These are phyloP conservation scores for Mormyrus lacerda DNA, from an alignment of 2,113 vertebrate species.

Conservation along the genomic window DNA sequence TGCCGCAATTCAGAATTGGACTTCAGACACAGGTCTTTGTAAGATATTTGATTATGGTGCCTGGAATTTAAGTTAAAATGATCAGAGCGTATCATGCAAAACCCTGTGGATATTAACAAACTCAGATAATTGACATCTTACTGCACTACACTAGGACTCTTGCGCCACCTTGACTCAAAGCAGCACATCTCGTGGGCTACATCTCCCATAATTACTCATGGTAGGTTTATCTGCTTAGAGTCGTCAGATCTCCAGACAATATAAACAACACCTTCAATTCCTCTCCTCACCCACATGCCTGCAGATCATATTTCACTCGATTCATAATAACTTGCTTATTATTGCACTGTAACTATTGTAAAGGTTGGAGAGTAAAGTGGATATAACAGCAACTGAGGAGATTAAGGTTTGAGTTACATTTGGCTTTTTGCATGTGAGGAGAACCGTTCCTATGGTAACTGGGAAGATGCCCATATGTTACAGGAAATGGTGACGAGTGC, in stretches of 20 bases:
- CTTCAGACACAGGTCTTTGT: neutral
- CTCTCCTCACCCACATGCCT: neutral
- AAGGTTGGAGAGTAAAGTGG: neutral
- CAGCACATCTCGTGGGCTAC: neutral
- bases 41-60: neutral
- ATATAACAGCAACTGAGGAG: neutral
- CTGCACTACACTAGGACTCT: neutral
- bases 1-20: neutral
- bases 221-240: slow-evolving; percentile 4
- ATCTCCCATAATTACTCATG: slow-evolving; percentile 1
- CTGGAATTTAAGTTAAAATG: neutral
- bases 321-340: neutral
- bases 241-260: neutral
- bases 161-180: neutral
- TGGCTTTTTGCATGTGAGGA: neutral
- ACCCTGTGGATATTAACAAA: neutral
- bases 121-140: neutral
- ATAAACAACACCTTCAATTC: neutral
- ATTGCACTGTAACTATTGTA: neutral
- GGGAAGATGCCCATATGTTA: slow-evolving; percentile 9
- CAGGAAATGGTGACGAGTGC: neutral
- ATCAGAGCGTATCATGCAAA: neutral
- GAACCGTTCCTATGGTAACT: slow-evolving; percentile 9
- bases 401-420: neutral
- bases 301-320: neutral